phyloP scores from a whole-genome alignment of 2,888 invertebrate species.

The Melanchra persicariae region DNA sequence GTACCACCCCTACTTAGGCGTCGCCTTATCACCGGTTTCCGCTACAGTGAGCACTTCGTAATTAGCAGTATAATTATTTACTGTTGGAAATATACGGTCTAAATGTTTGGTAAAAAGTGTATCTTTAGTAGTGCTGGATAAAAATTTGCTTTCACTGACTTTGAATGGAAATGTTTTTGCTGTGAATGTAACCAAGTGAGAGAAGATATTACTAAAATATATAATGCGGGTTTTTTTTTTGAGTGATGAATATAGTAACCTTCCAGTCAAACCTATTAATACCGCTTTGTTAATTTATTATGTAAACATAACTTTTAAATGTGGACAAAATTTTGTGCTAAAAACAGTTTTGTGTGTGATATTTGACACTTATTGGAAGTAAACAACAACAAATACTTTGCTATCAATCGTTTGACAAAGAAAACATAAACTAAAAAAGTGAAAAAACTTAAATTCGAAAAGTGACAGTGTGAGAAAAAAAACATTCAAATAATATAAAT shows the following conservation, averaged over 20 bases:
- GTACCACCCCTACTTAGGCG: slow-evolving; percentile 51
- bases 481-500: too few relatives aligned
- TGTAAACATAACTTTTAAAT: too few relatives aligned
- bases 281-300: too few relatives aligned
- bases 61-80: slow-evolving; percentile 75
- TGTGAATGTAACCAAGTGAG: slow-evolving; percentile 6
- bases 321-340: too few relatives aligned
- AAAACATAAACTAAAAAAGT: too few relatives aligned
- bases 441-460: too few relatives aligned
- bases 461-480: too few relatives aligned
- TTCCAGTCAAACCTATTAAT: too few relatives aligned
- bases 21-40: slow-evolving; percentile 73
- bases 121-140: slow-evolving; percentile 31
- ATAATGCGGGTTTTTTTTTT: background rate
- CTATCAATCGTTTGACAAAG: too few relatives aligned
- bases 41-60: slow-evolving; percentile 68
- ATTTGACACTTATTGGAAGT: too few relatives aligned
- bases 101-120: slow-evolving; percentile 56
- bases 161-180: slow-evolving; percentile 31
- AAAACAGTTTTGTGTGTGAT: too few relatives aligned
- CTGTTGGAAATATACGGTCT: slow-evolving; percentile 58
- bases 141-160: slow-evolving; percentile 18
- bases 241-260: background rate
- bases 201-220: background rate
- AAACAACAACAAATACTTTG: too few relatives aligned